Evolutionary conservation across 2,797 vertebrate genomes (phyloP), one percentile per base, ranked within the genome.

Genomic region (Chaetophractus vellerosus): DNA sequence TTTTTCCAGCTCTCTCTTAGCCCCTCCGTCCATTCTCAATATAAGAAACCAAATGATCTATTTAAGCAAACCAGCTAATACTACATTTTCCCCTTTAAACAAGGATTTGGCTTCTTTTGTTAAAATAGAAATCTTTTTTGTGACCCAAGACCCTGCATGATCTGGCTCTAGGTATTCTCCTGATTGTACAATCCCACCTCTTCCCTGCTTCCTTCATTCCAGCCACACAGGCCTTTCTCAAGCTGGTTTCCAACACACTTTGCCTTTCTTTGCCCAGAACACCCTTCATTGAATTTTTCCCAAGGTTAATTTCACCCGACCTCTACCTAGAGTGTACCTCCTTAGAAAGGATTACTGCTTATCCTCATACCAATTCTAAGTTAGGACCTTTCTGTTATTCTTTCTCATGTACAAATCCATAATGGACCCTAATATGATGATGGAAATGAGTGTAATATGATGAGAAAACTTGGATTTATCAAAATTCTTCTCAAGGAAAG

Each of bases 401-500:
- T 61, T 4, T 69, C 63, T 84, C 38, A 50, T 41, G 10, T n/a
- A 23, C 55, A 59, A 41, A 76, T 75, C 41, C 18, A 80, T 33
- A 72, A 84, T 59, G 10, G 21, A 52, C 19, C 48, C 16, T 64
- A 6, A 61, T 74, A 78, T 38, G 57, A 83, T 21, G 63, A 50
- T 63, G 45, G 45, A 78, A 88, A 52, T 79, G 24, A 78, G 6
- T 28, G 6, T 41, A 55, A 83, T 2, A 21, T 41, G 6, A 28
- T 19, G 24, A 80, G 11, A 96, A 86, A 92, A 38, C n/a, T 16
- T 26, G 1, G 59, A 55, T 64, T 91, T 68, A 89, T 88, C 50
- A 84, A 86, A 78, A 76, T 81, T 38, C 26, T 80, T 72, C 63
- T 95, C 48, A 83, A 76, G 79, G 36, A n/a, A 93, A 69, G 41